Conservation (phyloP, 2,113 vertebrate genomes). For the Urocolius indicus region DNA sequence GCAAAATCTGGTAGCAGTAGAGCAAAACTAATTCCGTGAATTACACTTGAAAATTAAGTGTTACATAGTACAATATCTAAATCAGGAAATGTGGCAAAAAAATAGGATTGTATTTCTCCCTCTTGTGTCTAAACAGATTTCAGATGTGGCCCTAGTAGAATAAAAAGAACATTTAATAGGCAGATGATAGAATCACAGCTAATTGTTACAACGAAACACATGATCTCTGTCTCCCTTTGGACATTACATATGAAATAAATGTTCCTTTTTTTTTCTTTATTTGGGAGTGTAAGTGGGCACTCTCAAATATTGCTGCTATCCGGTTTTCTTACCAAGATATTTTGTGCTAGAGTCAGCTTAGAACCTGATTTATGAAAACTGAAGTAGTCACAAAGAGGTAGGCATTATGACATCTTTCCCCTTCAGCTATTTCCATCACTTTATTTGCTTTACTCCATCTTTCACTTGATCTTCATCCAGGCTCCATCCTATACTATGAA, state of each 20-base stretch:
- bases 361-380: background rate
- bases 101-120: background rate
- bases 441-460: background rate
- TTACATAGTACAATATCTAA: background rate
- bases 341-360: background rate
- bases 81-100: background rate
- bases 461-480: background rate
- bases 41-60: background rate
- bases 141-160: background rate
- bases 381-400: background rate
- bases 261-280: background rate
- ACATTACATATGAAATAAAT: background rate
- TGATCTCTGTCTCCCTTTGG: background rate
- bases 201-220: conserved; percentile 7
- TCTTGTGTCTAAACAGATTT: background rate
- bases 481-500: background rate
- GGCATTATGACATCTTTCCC: background rate
- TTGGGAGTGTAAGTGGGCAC: background rate
- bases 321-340: background rate
- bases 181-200: conserved; percentile 20
- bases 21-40: background rate
- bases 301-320: background rate
- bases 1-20: background rate
- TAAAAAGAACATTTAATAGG: background rate
- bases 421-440: background rate